These are phyloP conservation scores for Drosophila kurseongensis DNA, from an alignment of 1,140 invertebrate genomes.

Conservation along the genomic window DNA sequence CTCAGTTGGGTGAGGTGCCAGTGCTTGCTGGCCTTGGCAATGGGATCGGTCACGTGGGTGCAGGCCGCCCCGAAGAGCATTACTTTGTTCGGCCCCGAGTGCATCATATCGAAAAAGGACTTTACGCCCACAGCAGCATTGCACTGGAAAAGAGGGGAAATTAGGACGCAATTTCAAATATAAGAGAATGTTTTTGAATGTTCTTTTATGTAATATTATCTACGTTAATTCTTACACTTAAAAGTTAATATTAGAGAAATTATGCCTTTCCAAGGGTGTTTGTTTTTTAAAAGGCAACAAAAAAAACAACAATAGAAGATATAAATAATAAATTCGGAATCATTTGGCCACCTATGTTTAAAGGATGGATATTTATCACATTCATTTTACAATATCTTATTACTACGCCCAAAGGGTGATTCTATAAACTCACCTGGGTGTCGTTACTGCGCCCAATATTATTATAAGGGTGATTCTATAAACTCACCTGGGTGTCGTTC, in stretches of 20 bases:
- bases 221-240: too few species aligned
- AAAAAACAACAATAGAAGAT: too few species aligned
- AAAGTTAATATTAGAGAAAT: too few species aligned
- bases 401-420: background rate
- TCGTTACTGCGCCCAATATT: conserved; percentile 88
- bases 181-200: background rate
- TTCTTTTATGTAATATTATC: too few species aligned
- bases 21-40: conserved; percentile 98
- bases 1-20: conserved; percentile 98
- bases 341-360: too few species aligned
- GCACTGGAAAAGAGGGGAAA: conserved; percentile 89
- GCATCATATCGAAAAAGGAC: conserved; percentile 99
- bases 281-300: too few species aligned
- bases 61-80: conserved; percentile 99
- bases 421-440: conserved; percentile 90
- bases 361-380: too few species aligned
- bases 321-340: too few species aligned
- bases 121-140: conserved; percentile 99
- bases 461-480: background rate
- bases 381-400: background rate
- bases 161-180: background rate
- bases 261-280: too few species aligned
- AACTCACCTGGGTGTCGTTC: conserved; percentile 96
- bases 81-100: conserved; percentile 94
- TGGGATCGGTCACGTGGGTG: conserved; percentile 98